phyloP scores from a whole-genome alignment of 2,113 vertebrate species.

The Pyrgilauda ruficollis region DNA sequence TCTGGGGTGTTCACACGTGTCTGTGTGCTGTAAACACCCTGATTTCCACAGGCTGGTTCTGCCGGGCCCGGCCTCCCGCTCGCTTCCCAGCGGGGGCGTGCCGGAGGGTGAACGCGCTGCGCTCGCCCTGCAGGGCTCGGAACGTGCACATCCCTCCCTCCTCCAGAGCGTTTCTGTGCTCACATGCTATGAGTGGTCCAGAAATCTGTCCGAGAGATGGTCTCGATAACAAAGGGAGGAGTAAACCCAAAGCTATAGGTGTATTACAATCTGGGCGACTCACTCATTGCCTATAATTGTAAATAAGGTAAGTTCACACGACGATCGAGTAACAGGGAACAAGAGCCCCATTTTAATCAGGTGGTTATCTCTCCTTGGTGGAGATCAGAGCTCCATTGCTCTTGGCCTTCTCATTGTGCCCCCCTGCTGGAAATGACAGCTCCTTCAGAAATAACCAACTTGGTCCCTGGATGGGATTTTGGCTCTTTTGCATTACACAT shows the following conservation, averaged over 20 bases:
- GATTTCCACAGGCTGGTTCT: background rate
- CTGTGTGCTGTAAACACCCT: background rate
- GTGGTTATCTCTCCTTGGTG: slow-evolving; percentile 86
- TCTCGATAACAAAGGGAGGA: background rate
- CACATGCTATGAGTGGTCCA: background rate
- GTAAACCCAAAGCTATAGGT: slow-evolving; percentile 18
- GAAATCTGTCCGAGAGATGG: background rate
- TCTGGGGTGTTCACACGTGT: background rate
- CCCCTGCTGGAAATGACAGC: slow-evolving; percentile 80
- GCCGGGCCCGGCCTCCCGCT: background rate
- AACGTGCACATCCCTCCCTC: background rate
- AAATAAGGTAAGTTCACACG: slow-evolving; percentile 91
- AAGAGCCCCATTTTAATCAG: slow-evolving; percentile 89
- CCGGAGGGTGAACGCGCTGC: fast-evolving
- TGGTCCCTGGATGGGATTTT: slow-evolving; percentile 84
- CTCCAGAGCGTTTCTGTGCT: background rate
- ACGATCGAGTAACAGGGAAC: slow-evolving; percentile 88
- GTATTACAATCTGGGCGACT: slow-evolving; percentile 29
- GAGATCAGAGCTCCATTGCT: slow-evolving; percentile 85
- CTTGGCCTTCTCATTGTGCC: slow-evolving; percentile 70
- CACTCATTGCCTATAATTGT: slow-evolving; percentile 79
- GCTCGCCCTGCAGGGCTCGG: fast-evolving
- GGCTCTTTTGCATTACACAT: slow-evolving; percentile 74
- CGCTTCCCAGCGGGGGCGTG: background rate
- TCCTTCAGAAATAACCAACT: slow-evolving; percentile 75